Base-by-base conservation (phyloP, 2,113 vertebrate genomes). In the Maccullochella peelii region DNA sequence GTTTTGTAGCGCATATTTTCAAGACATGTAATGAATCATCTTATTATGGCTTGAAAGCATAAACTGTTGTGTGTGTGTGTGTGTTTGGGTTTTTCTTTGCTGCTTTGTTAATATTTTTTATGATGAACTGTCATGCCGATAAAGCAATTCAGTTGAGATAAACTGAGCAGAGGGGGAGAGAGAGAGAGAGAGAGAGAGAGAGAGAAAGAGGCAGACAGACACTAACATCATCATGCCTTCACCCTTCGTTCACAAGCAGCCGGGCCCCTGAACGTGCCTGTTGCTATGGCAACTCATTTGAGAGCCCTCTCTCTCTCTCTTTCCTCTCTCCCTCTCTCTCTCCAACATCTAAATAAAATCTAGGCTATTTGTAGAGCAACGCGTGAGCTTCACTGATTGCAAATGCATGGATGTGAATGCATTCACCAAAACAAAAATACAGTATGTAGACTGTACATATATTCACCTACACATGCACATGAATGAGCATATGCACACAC, bases 281-380 rank as follows among this genome's bases (percentile, higher is more conserved):
- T 96, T 95, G 94, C 95, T 89, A 96, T 94, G 90, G 93, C 87
- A 95, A 95, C 95, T 77, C 89, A 88, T 91, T 92, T 84, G 81
- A 82, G 89, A 92, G 80, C 82, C 73, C 73, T 57, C 76, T 63
- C 54, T 63, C 62, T 58, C 66, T 55, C 65, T 82, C 66, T 75
- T 55, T 74, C 71, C 52, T 72, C 59, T 77, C 73, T 49, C 71
- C 36, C 71, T 65, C 71, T 71, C 70, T 72, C 79, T 68, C 78
- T 73, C 79, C 85, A 89, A 91, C 90, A 91, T 95, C 93, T 95
- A 94, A 94, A 95, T 95, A 95, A 95, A 95, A 94, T 94, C 86
- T 55, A 0, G 63, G 82, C 88, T 95, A 95, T 95, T 95, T 95
- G 84, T 95, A 94, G 94, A 84, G 55, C 78, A 16, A 71, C 83